A percentile compares a stretch with the other conserved stretches of the same genome.
Conservation (phyloP, 2,113 vertebrate species). For the Oriolus oriolus region DNA sequence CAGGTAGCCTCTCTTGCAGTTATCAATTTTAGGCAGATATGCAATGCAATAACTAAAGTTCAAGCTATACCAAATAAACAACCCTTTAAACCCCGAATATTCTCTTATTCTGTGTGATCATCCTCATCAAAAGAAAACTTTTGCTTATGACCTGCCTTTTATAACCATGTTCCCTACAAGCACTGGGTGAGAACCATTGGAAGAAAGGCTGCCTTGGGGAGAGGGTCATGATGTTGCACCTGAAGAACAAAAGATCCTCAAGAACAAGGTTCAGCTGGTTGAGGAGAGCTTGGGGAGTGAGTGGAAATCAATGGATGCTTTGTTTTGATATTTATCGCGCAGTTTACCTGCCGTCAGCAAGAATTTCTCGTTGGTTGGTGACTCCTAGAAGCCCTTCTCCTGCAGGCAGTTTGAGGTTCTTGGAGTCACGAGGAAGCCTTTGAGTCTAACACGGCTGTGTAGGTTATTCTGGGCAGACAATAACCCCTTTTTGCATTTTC, state of each 20-base stretch:
- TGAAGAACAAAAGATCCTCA: neutral
- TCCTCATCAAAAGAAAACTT: neutral
- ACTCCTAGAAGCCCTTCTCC: neutral
- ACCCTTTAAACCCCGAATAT: neutral
- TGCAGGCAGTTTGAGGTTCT: neutral
- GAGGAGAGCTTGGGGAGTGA: neutral
- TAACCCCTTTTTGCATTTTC: neutral
- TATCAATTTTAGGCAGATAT: neutral
- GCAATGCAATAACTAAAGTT: rapidly evolving
- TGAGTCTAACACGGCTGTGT: neutral
- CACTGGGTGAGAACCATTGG: neutral
- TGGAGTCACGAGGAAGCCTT: neutral
- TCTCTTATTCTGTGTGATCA: neutral
- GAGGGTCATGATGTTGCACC: neutral
- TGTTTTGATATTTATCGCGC: neutral
- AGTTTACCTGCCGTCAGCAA: neutral
- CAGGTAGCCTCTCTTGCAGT: rapidly evolving
- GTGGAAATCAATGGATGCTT: neutral
- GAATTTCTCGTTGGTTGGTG: neutral
- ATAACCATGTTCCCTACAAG: neutral
- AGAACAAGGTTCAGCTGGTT: neutral
- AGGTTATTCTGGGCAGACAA: neutral
- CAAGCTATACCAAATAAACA: neutral
- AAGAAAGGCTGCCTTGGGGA: neutral
- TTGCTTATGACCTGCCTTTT: neutral